A percentile compares a stretch with the other conserved stretches of the same genome.
Evolutionary conservation across 2,797 vertebrate species (phyloP).

Genomic region (Protonibea diacanthus): DNA sequence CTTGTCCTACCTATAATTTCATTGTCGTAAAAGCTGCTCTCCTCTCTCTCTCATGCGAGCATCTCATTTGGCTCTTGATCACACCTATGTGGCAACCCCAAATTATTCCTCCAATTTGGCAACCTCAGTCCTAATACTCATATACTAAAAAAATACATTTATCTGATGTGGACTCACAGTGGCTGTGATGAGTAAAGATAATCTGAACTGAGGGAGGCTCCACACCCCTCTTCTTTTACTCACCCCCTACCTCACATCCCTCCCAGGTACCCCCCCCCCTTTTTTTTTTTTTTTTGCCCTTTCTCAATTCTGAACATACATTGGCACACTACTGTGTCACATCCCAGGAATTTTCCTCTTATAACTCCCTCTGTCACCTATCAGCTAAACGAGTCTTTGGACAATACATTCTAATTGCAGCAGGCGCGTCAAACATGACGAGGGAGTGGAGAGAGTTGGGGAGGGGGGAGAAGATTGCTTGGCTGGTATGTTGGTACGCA

Average conservation of each 20-base stretch:
- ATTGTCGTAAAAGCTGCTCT: not conserved
- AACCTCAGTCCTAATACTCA: not conserved
- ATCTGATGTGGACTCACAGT: not conserved
- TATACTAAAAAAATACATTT: too few species aligned
- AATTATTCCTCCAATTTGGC: constrained; percentile 26
- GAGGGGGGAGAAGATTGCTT: not conserved
- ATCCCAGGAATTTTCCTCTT: constrained; percentile 73
- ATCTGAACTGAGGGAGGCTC: constrained; percentile 7
- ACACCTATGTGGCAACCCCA: constrained; percentile 20
- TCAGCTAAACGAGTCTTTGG: constrained; percentile 78
- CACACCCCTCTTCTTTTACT: not conserved
- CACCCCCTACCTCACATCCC: not conserved
- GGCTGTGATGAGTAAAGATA: constrained; percentile 28
- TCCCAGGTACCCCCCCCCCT: not conserved
- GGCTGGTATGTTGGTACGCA: constrained; percentile 70
- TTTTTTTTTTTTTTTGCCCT: not conserved
- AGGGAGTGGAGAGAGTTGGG: constrained; percentile 33
- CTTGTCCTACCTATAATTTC: constrained; percentile 38
- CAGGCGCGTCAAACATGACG: constrained; percentile 69
- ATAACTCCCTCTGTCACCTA: constrained; percentile 64
- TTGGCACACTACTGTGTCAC: constrained; percentile 25
- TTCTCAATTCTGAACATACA: constrained; percentile 15
- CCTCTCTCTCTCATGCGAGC: not conserved
- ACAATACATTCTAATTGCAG: constrained; percentile 84
- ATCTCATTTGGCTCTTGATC: constrained; percentile 27